Evolutionary conservation across 92 coral and sea anemone genomes (phyloP).

Genomic region (Porites divaricata): DNA sequence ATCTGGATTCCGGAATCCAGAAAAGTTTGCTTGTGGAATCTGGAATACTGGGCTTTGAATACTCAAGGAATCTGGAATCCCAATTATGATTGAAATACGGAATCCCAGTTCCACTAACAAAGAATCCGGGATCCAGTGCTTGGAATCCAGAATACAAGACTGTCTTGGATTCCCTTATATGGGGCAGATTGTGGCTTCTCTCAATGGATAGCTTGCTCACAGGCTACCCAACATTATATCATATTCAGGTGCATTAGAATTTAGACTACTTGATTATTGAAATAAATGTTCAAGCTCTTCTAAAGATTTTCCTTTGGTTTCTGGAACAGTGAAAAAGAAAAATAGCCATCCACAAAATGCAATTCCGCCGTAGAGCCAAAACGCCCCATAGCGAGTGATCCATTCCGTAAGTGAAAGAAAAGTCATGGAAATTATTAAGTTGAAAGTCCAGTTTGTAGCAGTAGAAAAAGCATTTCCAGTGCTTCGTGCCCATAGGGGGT

Average conservation of each 20-base stretch:
- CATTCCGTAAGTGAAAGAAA: constrained; percentile 73
- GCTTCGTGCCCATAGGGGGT: constrained; percentile 90
- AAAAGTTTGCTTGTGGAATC: no score
- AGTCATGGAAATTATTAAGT: constrained; percentile 77
- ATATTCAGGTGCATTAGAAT: background rate
- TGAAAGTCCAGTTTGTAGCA: constrained; percentile 82
- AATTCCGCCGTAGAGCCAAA: constrained; percentile 86
- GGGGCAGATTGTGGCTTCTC: no score
- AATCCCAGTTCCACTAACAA: no score
- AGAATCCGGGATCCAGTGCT: no score
- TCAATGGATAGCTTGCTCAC: no score
- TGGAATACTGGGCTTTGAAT: no score
- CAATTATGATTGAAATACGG: no score
- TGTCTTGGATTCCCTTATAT: no score
- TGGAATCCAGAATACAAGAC: no score
- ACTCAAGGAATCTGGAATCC: no score
- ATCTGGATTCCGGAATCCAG: no score
- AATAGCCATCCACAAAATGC: constrained; percentile 86
- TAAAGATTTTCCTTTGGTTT: constrained; percentile 89
- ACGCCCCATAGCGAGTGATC: constrained; percentile 87
- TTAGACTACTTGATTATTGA: background rate
- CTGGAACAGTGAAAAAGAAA: constrained; percentile 79
- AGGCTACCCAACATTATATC: no score
- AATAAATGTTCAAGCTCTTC: constrained; percentile 85
- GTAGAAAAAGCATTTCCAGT: constrained; percentile 80